phyloP scores from a whole-genome alignment of 2,797 vertebrate species.

The Lateolabrax maculatus region DNA sequence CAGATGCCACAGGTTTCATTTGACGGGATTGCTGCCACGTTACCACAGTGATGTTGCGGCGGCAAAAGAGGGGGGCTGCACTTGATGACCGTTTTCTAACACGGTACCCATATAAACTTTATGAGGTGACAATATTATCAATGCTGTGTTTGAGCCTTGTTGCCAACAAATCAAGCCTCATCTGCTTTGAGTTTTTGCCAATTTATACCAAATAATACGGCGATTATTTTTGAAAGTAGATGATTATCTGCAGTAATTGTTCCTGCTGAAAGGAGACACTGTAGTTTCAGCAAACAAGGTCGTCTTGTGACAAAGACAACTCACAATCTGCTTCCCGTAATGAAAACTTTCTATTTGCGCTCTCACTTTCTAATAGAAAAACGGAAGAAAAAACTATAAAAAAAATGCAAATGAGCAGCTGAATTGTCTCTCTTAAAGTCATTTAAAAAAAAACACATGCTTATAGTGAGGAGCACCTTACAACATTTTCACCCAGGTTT shows the following conservation, averaged over 20 bases:
- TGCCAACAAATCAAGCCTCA: neutral
- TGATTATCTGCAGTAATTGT: neutral
- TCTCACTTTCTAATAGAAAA: slow-evolving; percentile 4
- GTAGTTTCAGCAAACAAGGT: slow-evolving; percentile 1
- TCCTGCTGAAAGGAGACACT: neutral
- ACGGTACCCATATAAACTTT: neutral
- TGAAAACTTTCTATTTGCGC: neutral
- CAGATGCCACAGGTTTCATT: no score
- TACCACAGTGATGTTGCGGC: no score
- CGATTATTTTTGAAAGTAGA: neutral
- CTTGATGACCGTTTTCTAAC: no score
- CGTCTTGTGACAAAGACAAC: neutral
- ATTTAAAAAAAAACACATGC: neutral
- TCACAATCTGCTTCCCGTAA: neutral
- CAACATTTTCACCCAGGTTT: neutral
- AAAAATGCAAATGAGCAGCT: neutral
- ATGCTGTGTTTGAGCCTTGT: neutral
- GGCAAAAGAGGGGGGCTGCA: no score
- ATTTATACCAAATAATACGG: neutral
- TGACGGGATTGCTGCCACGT: no score
- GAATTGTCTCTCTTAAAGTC: neutral
- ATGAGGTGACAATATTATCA: neutral
- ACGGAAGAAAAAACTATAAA: neutral
- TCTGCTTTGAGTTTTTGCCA: neutral
- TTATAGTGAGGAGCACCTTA: neutral